Percentiles rank a stretch among this genome's conserved stretches.
These are phyloP conservation scores for Cyclina sinensis DNA, from an alignment of 1,140 invertebrate species.

Conservation along the genomic window DNA sequence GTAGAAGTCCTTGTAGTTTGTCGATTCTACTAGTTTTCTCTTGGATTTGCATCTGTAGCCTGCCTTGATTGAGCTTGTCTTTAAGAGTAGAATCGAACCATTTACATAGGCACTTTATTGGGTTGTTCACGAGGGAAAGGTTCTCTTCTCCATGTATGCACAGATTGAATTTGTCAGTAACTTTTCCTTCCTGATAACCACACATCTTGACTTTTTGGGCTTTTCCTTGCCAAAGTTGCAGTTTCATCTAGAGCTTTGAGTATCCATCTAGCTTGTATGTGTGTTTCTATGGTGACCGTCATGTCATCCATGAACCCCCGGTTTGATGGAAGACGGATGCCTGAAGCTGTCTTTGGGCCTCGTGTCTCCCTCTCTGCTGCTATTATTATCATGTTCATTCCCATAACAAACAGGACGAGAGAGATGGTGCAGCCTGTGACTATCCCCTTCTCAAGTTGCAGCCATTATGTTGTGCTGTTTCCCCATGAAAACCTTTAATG, in stretches of 20 bases:
- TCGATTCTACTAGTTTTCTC: slow-evolving; percentile 38
- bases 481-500: not conserved
- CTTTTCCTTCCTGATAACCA: not conserved
- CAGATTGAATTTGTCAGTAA: not conserved
- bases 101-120: slow-evolving; percentile 50
- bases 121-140: not conserved
- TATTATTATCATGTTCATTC: slow-evolving; percentile 46
- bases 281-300: slow-evolving; percentile 21
- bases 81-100: slow-evolving; percentile 39
- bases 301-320: slow-evolving; percentile 43
- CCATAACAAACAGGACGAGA: slow-evolving; percentile 49
- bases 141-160: not conserved
- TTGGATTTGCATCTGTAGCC: slow-evolving; percentile 5
- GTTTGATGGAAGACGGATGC: not conserved
- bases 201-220: not conserved
- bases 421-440: slow-evolving; percentile 40
- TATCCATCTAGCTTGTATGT: slow-evolving; percentile 34
- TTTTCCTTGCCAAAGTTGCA: slow-evolving; percentile 18
- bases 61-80: slow-evolving; percentile 8
- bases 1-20: slow-evolving; percentile 43
- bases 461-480: slow-evolving; percentile 39
- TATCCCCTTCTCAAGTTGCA: slow-evolving; percentile 48
- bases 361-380: slow-evolving; percentile 40
- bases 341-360: slow-evolving; percentile 20
- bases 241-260: slow-evolving; percentile 44